Percentiles rank a stretch among this genome's conserved stretches.
phyloP scores from a whole-genome alignment of 2,113 vertebrate species.

The Chaetops frenatus region DNA sequence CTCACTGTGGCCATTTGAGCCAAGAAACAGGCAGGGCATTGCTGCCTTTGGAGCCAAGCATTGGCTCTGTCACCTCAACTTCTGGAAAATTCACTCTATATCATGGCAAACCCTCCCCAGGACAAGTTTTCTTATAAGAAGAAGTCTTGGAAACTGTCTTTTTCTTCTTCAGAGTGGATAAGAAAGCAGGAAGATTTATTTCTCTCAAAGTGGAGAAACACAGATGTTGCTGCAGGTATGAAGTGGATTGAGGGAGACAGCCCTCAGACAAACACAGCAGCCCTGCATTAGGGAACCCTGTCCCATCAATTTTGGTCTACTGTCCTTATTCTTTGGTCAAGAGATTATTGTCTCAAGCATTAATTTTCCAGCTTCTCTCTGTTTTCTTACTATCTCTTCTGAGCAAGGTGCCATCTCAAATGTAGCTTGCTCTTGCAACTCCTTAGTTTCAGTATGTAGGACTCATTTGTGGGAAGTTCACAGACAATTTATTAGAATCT shows the following conservation, averaged over 20 bases:
- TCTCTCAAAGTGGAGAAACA: background rate
- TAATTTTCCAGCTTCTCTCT: background rate
- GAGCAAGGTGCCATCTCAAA: background rate
- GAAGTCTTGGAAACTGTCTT: background rate
- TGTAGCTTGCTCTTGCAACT: background rate
- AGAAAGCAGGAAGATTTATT: background rate
- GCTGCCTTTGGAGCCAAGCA: background rate
- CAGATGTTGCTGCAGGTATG: background rate
- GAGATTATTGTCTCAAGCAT: background rate
- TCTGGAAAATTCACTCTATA: background rate
- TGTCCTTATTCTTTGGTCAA: background rate
- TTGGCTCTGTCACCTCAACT: background rate
- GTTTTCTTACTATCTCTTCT: background rate
- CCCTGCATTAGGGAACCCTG: background rate
- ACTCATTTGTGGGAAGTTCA: constrained; percentile 15
- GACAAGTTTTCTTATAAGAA: background rate
- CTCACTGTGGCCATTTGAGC: fast-evolving
- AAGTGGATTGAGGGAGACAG: background rate
- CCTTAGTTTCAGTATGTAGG: background rate
- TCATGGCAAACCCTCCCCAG: background rate
- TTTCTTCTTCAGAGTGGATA: background rate
- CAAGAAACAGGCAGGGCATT: background rate
- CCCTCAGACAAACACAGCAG: background rate
- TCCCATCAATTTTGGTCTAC: background rate
- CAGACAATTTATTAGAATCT: constrained; percentile 35